Evolutionary conservation across 2,113 vertebrate species (phyloP), one percentile per base, ranked within the genome.

Genomic region (Zosterops pallidus): DNA sequence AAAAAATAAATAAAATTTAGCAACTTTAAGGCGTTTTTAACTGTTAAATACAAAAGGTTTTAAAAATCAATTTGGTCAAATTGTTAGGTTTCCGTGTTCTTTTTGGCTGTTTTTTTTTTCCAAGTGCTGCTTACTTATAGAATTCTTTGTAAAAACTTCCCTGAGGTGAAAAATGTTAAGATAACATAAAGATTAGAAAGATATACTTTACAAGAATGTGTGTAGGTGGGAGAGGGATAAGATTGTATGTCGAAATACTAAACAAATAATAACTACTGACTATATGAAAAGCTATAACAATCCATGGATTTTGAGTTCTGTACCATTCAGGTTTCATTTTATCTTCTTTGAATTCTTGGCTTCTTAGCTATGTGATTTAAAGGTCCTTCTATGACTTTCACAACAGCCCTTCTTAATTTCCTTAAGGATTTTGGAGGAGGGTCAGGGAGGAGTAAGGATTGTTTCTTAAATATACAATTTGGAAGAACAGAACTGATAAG

Each of bases 121-220:
- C 5, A 60, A 68, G 31, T 29, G 37, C 20, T 90, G 28, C 17
- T 86, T 86, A 70, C 68, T 70, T 92, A 33, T 6, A 87, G 33
- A 59, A 44, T 68, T 82, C 81, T 60, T 83, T 52, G 24, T 41
- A 50, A 93, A 82, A 90, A 39, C 25, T 70, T 90, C 52, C 53
- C 83, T 14, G 29, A n/a, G 60, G 83, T 83, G 42, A 86, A 96
- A 97, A 83, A 72, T 74, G 68, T 88, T 83, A 94, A 83, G 75
- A 83, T 80, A 96, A 95, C 79, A 80, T 72, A 90, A 85, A 92
- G 93, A 96, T 94, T 80, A 96, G 68, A 70, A 94, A 81, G 83
- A 94, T 89, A 94, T 10, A 85, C 67, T 85, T 95, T 52, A 70
- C 59, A 90, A 92, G 94, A 95, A 93, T 90, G 94, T 77, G 76